phyloP scores from a whole-genome alignment of 1,140 invertebrate genomes.

The Lasaia peninsularis region DNA sequence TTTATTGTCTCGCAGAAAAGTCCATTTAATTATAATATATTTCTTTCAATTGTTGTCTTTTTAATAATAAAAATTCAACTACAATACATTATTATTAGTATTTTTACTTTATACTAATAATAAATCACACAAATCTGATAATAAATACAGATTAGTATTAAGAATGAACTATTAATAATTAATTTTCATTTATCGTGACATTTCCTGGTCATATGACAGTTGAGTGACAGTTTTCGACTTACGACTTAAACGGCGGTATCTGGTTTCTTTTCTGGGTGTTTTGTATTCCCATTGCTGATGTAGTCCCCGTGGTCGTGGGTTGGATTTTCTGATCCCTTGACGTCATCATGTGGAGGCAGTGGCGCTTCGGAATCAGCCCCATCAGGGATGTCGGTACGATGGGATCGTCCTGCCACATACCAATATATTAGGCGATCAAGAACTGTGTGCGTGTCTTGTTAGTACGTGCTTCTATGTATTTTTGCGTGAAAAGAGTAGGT shows the following conservation, averaged over 20 bases:
- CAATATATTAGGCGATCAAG: slow-evolving; percentile 67
- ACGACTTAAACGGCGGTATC: slow-evolving; percentile 78
- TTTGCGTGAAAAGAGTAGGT: slow-evolving; percentile 11
- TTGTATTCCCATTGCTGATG: slow-evolving; percentile 78
- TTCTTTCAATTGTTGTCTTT: too few relatives aligned
- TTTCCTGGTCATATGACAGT: background rate
- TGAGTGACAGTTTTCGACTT: slow-evolving; percentile 36
- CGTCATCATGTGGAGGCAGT: slow-evolving; percentile 68
- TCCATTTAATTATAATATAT: too few relatives aligned
- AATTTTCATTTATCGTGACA: background rate
- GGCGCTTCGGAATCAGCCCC: slow-evolving; percentile 71
- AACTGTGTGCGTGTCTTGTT: slow-evolving; percentile 27
- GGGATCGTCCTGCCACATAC: slow-evolving; percentile 77
- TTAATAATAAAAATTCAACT: too few relatives aligned
- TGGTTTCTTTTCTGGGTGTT: slow-evolving; percentile 78
- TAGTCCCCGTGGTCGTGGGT: slow-evolving; percentile 78
- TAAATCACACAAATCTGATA: too few relatives aligned
- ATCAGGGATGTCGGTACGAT: slow-evolving; percentile 78
- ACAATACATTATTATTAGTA: too few relatives aligned
- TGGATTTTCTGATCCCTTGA: slow-evolving; percentile 77
- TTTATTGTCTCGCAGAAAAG: too few relatives aligned
- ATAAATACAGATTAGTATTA: background rate
- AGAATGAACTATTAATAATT: background rate
- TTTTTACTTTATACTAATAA: too few relatives aligned
- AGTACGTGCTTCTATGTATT: slow-evolving; percentile 19